phyloP scores from a whole-genome alignment of 2,797 vertebrate genomes.

The Mormyrops boulengeri region DNA sequence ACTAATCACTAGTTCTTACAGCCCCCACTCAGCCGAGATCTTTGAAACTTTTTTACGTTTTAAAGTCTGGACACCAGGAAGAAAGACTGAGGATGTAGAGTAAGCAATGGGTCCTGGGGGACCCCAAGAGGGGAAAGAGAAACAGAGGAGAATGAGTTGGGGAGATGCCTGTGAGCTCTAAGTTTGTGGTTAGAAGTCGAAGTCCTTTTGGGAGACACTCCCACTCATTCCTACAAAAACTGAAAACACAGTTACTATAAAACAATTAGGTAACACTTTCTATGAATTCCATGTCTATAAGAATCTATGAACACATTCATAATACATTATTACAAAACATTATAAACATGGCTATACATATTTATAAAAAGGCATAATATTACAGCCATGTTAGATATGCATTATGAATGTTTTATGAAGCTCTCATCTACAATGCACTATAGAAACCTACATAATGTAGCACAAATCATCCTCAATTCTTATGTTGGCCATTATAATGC shows the following conservation, averaged over 20 bases:
- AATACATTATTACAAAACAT: neutral
- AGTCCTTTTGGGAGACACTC: neutral
- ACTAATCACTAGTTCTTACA: neutral
- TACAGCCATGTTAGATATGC: neutral
- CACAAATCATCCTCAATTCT: neutral
- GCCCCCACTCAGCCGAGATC: neutral
- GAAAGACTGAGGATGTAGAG: neutral
- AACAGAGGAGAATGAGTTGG: neutral
- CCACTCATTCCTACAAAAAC: neutral
- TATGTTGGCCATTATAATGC: neutral
- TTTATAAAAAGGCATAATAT: neutral
- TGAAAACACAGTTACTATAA: neutral
- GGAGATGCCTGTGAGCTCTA: neutral
- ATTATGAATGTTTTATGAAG: neutral
- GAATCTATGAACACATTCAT: neutral
- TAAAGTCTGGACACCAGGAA: neutral
- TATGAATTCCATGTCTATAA: neutral
- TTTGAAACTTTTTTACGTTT: neutral
- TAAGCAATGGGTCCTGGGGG: neutral
- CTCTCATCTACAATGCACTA: no score
- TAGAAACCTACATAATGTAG: neutral
- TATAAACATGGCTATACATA: neutral
- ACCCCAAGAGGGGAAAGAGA: neutral
- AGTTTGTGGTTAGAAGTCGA: neutral
- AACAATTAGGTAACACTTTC: neutral